Percentiles rank a stretch among this genome's conserved stretches.
phyloP scores from a whole-genome alignment of 2,797 vertebrate genomes.

The Ptychadena robeensis region DNA sequence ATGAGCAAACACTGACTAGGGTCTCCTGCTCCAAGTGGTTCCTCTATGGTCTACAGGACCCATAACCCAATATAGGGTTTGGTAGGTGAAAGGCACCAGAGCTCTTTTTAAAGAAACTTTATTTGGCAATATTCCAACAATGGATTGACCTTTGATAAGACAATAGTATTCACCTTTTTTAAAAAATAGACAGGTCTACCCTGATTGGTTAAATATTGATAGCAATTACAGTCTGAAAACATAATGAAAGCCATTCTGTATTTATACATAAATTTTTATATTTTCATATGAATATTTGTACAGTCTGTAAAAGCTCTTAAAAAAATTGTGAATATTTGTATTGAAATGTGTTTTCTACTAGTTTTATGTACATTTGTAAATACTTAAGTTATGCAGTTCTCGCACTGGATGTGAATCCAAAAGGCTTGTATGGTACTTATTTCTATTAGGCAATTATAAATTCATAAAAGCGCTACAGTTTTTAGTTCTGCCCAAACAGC shows the following conservation, averaged over 20 bases:
- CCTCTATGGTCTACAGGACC: too few species aligned
- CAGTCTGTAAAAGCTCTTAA: constrained; percentile 64
- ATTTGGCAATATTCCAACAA: too few species aligned
- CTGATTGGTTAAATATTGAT: background rate
- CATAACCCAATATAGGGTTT: too few species aligned
- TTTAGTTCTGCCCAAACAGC: background rate
- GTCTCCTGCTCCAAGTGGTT: too few species aligned
- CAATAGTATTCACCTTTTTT: too few species aligned
- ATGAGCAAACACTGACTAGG: too few species aligned
- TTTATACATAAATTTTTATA: constrained; percentile 51
- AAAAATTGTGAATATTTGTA: constrained; percentile 66
- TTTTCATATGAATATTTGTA: constrained; percentile 54
- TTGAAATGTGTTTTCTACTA: constrained; percentile 69
- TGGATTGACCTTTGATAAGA: too few species aligned
- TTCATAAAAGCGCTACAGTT: background rate
- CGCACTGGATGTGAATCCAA: constrained; percentile 61
- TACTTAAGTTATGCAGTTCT: constrained; percentile 81
- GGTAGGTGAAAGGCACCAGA: too few species aligned
- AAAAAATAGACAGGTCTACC: too few species aligned
- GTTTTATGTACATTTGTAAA: constrained; percentile 79
- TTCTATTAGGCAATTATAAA: constrained; percentile 3
- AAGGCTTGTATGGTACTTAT: constrained; percentile 58
- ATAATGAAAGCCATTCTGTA: constrained; percentile 27
- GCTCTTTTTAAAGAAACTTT: too few species aligned
- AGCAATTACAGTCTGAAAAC: constrained; percentile 14